A percentile compares a stretch with the other conserved stretches of the same genome.
Evolutionary conservation across 2,888 invertebrate species (phyloP).

Genomic region (Carabus problematicus): DNA sequence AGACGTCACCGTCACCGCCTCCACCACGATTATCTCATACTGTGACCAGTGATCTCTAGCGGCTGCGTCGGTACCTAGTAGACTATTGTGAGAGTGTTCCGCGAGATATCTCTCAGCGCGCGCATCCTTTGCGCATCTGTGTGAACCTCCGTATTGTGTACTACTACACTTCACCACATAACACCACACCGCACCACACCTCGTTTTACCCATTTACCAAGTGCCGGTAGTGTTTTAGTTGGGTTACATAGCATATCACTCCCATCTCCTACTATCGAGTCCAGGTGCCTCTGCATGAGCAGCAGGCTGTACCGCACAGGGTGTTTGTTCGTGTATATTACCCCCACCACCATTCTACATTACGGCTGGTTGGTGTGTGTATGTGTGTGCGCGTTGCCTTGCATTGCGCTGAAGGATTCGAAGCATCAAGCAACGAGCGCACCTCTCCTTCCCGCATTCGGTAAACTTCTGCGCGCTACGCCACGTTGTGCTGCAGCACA

Average conservation of each 20-base stretch:
- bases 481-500: too few relatives aligned
- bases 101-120: constrained; percentile 30
- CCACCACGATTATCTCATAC: constrained; percentile 21
- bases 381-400: not conserved
- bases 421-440: too few relatives aligned
- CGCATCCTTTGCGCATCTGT: not conserved
- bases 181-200: not conserved
- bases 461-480: too few relatives aligned
- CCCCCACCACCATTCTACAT: constrained; percentile 1
- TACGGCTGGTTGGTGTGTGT: not conserved
- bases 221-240: too few relatives aligned
- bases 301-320: not conserved
- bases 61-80: constrained; percentile 21
- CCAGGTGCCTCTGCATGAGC: not conserved
- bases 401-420: not conserved
- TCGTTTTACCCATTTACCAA: too few relatives aligned
- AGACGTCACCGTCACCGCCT: constrained; percentile 20
- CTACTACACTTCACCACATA: not conserved
- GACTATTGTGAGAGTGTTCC: constrained; percentile 14
- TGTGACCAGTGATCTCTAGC: constrained; percentile 25
- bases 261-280: not conserved
- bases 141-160: too few relatives aligned
- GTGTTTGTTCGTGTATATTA: not conserved
- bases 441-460: too few relatives aligned
- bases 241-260: too few relatives aligned